These are phyloP conservation scores for Strigamia maritima DNA, from an alignment of 2,888 invertebrate species.

Conservation along the genomic window DNA sequence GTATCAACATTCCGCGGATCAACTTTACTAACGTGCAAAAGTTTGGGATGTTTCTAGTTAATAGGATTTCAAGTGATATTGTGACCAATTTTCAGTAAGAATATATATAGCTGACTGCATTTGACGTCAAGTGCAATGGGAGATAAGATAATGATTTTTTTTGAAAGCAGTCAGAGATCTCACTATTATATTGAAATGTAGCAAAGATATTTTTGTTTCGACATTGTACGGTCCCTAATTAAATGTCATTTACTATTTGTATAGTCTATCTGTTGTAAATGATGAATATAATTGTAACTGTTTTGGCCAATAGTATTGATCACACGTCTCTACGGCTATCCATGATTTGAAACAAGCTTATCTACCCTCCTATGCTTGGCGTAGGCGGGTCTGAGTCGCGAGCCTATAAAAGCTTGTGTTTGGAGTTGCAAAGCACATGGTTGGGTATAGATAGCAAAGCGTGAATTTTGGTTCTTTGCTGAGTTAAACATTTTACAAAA, in stretches of 20 bases:
- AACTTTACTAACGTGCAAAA: neutral
- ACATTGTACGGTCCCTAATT: neutral
- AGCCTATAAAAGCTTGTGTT: neutral
- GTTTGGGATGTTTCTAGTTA: neutral
- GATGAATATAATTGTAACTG: too few relatives aligned
- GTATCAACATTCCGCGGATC: neutral
- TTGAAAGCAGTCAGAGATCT: neutral
- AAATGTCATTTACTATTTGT: too few relatives aligned
- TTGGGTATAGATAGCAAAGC: conserved; percentile 6
- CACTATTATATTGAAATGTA: too few relatives aligned
- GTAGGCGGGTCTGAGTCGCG: conserved; percentile 1
- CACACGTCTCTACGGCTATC: neutral
- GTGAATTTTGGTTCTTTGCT: neutral
- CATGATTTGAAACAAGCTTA: neutral
- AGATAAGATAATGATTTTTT: neutral
- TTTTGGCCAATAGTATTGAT: too few relatives aligned
- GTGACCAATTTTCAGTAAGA: neutral
- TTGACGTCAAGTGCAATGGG: neutral
- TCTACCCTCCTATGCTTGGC: neutral
- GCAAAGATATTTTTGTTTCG: too few relatives aligned
- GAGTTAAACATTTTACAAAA: neutral
- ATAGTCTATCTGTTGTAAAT: too few relatives aligned
- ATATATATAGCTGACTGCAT: neutral
- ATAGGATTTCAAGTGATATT: neutral
- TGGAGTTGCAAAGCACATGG: neutral